Conservation (phyloP, 2,888 invertebrate species). For the Campaea margaritaria region DNA sequence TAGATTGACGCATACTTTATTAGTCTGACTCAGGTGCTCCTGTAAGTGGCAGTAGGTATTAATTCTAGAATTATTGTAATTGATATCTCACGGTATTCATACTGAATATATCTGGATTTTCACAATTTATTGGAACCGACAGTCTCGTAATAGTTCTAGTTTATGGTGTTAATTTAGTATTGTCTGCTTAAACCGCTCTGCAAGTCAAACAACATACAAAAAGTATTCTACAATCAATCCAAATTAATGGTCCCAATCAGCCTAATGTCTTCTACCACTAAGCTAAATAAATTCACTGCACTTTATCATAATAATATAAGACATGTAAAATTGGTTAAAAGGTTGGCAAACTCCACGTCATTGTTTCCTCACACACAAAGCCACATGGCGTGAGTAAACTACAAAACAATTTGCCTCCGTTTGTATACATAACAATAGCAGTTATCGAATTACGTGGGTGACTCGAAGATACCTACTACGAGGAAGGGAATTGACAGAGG, state of each 20-base stretch:
- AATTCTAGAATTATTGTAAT: too few relatives aligned
- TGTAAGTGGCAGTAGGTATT: not conserved
- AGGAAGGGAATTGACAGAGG: not conserved
- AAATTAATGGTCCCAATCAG: not conserved
- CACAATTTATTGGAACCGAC: too few relatives aligned
- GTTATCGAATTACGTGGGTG: constrained; percentile 64
- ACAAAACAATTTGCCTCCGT: constrained; percentile 72
- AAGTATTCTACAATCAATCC: too few relatives aligned
- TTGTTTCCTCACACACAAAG: constrained; percentile 35
- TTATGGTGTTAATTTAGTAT: too few relatives aligned
- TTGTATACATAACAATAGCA: constrained; percentile 76
- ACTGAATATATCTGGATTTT: too few relatives aligned
- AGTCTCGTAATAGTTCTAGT: too few relatives aligned
- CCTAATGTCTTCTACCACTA: not conserved
- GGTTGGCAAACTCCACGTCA: constrained; percentile 19
- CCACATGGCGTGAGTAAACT: constrained; percentile 60
- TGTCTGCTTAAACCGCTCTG: too few relatives aligned
- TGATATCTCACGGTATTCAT: too few relatives aligned
- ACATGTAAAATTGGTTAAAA: constrained; percentile 3
- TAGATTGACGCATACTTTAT: too few relatives aligned
- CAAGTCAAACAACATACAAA: too few relatives aligned
- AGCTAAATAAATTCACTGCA: not conserved
- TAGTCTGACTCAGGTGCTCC: not conserved
- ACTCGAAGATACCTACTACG: constrained; percentile 27
- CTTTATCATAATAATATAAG: constrained; percentile 16